A percentile compares a stretch with the other conserved stretches of the same genome.
phyloP scores from a whole-genome alignment of 2,888 invertebrate species.

The Tridacna crocea region DNA sequence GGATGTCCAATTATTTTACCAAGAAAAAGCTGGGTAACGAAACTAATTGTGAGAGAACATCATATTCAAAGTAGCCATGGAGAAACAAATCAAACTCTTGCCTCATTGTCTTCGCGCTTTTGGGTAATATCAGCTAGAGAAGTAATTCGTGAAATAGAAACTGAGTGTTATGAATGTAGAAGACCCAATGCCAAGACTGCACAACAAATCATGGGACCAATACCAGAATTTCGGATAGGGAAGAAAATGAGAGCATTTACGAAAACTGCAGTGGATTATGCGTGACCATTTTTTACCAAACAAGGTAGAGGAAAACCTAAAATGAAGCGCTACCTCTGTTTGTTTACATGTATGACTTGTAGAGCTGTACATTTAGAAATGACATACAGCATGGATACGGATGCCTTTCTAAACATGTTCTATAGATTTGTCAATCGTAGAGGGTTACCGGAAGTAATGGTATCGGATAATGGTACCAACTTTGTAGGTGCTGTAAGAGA shows the following conservation, averaged over 20 bases:
- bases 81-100: slow-evolving; percentile 50
- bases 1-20: slow-evolving; percentile 55
- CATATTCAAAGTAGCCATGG: slow-evolving; percentile 45
- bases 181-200: slow-evolving; percentile 30
- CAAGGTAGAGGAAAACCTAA: slow-evolving; percentile 55
- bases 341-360: slow-evolving; percentile 60
- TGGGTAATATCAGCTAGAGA: slow-evolving; percentile 58
- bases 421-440: slow-evolving; percentile 44
- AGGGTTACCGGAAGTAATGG: slow-evolving; percentile 46
- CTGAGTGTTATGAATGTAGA: slow-evolving; percentile 39
- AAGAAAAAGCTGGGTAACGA: slow-evolving; percentile 43
- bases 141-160: slow-evolving; percentile 50
- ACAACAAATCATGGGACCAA: slow-evolving; percentile 50
- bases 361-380: slow-evolving; percentile 61
- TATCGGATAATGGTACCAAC: slow-evolving; percentile 60
- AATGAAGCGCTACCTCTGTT: slow-evolving; percentile 53
- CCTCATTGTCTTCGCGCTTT: slow-evolving; percentile 40
- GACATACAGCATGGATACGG: slow-evolving; percentile 49
- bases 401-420: slow-evolving; percentile 59
- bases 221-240: slow-evolving; percentile 30
- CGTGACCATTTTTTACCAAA: slow-evolving; percentile 44
- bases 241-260: slow-evolving; percentile 38
- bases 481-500: slow-evolving; percentile 45
- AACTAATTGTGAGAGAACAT: slow-evolving; percentile 46
- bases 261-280: slow-evolving; percentile 43